Conservation (phyloP, 2,113 vertebrate genomes). For the Regulus satrapa region DNA sequence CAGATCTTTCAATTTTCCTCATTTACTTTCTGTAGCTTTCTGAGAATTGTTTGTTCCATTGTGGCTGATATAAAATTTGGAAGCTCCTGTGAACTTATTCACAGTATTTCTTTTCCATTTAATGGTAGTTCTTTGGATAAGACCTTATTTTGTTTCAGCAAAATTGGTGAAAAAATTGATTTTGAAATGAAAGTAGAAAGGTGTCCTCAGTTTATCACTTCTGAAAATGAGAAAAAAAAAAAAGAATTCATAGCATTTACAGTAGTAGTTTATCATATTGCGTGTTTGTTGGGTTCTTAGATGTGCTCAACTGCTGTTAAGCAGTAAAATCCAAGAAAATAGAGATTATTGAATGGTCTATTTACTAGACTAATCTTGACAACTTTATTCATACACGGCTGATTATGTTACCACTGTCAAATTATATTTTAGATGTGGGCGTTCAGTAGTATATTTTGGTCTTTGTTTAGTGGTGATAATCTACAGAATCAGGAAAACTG, state of each 20-base stretch:
- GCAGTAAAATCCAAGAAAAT: background rate
- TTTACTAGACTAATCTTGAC: background rate
- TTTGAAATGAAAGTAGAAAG: background rate
- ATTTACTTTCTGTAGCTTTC: background rate
- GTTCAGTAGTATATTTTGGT: background rate
- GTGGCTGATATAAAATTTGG: background rate
- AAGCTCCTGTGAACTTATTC: background rate
- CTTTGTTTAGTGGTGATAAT: background rate
- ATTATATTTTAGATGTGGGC: background rate
- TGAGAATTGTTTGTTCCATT: background rate
- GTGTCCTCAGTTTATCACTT: background rate
- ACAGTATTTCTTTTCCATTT: background rate
- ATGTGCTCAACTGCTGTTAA: background rate
- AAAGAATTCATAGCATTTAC: background rate
- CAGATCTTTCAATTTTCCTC: background rate
- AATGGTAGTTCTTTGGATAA: background rate
- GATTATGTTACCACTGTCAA: background rate
- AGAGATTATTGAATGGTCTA: background rate
- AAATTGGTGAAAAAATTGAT: conserved; percentile 2
- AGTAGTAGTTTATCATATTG: background rate
- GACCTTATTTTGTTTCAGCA: background rate
- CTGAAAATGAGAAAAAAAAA: conserved; percentile 23
- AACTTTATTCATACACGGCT: background rate
- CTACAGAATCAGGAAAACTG: background rate
- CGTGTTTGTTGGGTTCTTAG: background rate